phyloP scores from a whole-genome alignment of 2,888 invertebrate species.

The Pseudococcus jackbeardsleyi region DNA sequence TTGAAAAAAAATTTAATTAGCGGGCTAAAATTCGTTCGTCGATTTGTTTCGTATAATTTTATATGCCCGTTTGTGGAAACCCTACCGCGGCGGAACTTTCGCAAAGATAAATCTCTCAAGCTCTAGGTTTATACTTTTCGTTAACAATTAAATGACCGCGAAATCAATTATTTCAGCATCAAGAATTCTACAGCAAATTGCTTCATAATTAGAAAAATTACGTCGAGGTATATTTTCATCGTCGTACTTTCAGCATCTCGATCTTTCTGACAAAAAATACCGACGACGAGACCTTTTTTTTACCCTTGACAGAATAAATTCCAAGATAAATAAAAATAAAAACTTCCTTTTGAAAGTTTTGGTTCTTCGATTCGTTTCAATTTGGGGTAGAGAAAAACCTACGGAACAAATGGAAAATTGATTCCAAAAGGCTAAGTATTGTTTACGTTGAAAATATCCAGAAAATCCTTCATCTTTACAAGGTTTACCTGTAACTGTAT shows the following conservation, averaged over 20 bases:
- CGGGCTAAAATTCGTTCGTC: neutral
- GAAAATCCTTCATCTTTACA: neutral
- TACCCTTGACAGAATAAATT: neutral
- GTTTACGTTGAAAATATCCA: neutral
- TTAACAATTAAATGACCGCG: slow-evolving; percentile 8
- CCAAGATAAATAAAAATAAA: slow-evolving; percentile 6
- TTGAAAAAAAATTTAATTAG: slow-evolving; percentile 1
- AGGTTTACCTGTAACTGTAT: neutral
- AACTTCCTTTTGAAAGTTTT: neutral
- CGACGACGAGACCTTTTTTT: neutral
- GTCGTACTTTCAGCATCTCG: neutral
- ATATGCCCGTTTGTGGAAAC: neutral
- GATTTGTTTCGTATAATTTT: neutral
- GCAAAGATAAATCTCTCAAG: neutral
- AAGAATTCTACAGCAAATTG: neutral
- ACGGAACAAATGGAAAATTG: neutral
- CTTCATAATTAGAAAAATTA: slow-evolving; percentile 3
- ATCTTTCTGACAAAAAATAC: neutral
- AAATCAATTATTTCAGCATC: slow-evolving; percentile 1
- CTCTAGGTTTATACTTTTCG: neutral
- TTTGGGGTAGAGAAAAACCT: neutral
- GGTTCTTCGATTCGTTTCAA: neutral
- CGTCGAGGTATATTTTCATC: neutral
- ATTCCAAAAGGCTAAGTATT: neutral
- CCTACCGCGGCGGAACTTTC: neutral